Evolutionary conservation across 2,797 vertebrate species (phyloP).

Genomic region (Fringilla coelebs): DNA sequence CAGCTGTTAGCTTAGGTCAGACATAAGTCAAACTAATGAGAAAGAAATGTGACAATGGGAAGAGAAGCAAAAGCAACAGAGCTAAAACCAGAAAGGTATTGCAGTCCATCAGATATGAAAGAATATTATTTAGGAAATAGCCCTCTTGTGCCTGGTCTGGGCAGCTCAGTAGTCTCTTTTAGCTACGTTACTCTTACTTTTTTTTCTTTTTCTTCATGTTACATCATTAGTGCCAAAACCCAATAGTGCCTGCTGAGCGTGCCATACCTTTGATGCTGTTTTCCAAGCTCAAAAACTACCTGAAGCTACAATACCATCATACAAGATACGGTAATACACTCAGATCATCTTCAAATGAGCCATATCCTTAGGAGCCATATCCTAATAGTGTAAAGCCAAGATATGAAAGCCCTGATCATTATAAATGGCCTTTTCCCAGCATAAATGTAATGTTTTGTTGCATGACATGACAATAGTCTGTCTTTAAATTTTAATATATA

Average conservation of each 20-base stretch:
- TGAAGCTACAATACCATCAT: not conserved
- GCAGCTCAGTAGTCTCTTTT: not conserved
- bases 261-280: not conserved
- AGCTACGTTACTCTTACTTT: not conserved
- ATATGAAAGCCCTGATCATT: not conserved
- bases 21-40: constrained; percentile 20
- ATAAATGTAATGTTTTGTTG: not conserved
- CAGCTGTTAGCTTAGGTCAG: constrained; percentile 16
- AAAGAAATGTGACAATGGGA: constrained; percentile 35
- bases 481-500: not conserved
- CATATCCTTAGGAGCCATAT: not conserved
- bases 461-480: not conserved
- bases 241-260: not conserved
- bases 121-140: constrained; percentile 48
- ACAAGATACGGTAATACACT: not conserved
- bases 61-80: constrained; percentile 31
- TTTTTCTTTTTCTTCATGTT: not conserved
- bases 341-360: not conserved
- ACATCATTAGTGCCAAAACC: not conserved
- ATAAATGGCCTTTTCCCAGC: not conserved
- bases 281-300: not conserved
- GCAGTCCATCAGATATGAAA: not conserved
- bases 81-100: not conserved
- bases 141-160: not conserved
- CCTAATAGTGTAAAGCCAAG: not conserved